A percentile compares a stretch with the other conserved stretches of the same genome.
phyloP scores from a whole-genome alignment of 2,797 vertebrate genomes.

The Gambusia yucatana region DNA sequence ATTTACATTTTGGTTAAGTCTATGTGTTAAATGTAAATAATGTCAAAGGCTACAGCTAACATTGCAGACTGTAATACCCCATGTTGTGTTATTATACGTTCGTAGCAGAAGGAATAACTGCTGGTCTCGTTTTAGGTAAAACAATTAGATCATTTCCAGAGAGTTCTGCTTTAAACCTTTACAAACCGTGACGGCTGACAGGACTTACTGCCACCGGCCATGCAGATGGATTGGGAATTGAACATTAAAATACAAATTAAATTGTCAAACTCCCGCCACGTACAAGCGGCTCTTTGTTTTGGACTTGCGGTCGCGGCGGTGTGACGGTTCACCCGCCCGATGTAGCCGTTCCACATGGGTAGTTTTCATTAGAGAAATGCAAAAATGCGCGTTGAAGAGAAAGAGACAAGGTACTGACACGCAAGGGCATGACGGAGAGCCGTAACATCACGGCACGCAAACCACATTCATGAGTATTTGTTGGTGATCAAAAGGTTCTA shows the following conservation, averaged over 20 bases:
- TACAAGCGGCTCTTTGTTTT: not conserved
- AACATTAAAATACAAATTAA: not conserved
- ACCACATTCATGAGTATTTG: conserved; percentile 26
- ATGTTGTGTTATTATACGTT: not conserved
- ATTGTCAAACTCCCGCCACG: not conserved
- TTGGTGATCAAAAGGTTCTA: conserved; percentile 37
- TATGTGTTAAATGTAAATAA: not conserved
- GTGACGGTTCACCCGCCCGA: not conserved
- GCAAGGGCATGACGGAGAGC: not conserved
- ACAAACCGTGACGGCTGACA: not conserved
- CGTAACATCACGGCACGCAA: conserved; percentile 25
- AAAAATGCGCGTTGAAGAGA: conserved; percentile 12
- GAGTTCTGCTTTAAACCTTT: not conserved
- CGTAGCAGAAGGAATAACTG: not conserved
- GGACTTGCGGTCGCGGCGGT: not conserved
- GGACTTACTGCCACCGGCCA: not conserved
- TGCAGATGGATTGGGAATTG: not conserved
- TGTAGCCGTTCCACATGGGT: not conserved
- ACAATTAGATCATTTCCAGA: not conserved
- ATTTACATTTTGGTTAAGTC: not conserved
- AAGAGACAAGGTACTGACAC: conserved; percentile 10
- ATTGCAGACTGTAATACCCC: not conserved
- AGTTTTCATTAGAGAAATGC: conserved; percentile 3
- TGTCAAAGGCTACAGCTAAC: not conserved
- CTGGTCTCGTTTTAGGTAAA: not conserved